Conservation (phyloP, 2,113 vertebrate species). For the Oostethus manadensis region DNA sequence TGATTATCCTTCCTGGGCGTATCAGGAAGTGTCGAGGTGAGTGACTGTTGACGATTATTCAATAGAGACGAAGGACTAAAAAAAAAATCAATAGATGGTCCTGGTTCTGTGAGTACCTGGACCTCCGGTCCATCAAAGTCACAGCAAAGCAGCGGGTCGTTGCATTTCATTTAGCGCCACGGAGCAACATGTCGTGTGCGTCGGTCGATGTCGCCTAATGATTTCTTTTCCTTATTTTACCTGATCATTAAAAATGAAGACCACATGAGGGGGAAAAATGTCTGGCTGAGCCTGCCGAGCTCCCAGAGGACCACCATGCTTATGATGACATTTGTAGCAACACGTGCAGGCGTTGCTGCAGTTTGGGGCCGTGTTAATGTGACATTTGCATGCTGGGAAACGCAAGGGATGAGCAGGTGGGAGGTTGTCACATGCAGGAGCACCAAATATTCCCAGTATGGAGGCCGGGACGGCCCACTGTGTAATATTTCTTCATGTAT, state of each 20-base stretch:
- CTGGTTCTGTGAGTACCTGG: constrained; percentile 11
- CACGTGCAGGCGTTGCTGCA: constrained; percentile 25
- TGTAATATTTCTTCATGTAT: constrained; percentile 42
- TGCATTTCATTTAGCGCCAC: constrained; percentile 18
- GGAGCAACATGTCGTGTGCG: constrained; percentile 12
- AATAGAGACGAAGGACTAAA: constrained; percentile 20
- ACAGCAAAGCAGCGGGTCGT: constrained; percentile 3
- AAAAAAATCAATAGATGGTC: constrained; percentile 27
- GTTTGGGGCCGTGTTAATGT: constrained; percentile 51
- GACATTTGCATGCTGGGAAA: constrained; percentile 55
- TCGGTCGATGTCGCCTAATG: constrained; percentile 5
- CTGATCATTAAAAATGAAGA: constrained; percentile 14
- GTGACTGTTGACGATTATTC: constrained; percentile 11
- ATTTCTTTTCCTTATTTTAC: not conserved
- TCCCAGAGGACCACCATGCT: constrained; percentile 29
- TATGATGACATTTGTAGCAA: constrained; percentile 26
- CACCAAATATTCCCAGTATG: constrained; percentile 20
- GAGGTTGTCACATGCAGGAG: constrained; percentile 42
- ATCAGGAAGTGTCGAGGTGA: not conserved
- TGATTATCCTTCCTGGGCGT: not conserved
- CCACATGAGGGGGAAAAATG: not conserved
- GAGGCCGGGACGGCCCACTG: constrained; percentile 3
- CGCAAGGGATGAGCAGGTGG: constrained; percentile 18
- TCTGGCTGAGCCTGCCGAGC: constrained; percentile 11
- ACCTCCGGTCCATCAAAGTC: constrained; percentile 8